A percentile compares a stretch with the other conserved stretches of the same genome.
Evolutionary conservation across 2,797 vertebrate species (phyloP).

Genomic region (Thamnophis elegans): DNA sequence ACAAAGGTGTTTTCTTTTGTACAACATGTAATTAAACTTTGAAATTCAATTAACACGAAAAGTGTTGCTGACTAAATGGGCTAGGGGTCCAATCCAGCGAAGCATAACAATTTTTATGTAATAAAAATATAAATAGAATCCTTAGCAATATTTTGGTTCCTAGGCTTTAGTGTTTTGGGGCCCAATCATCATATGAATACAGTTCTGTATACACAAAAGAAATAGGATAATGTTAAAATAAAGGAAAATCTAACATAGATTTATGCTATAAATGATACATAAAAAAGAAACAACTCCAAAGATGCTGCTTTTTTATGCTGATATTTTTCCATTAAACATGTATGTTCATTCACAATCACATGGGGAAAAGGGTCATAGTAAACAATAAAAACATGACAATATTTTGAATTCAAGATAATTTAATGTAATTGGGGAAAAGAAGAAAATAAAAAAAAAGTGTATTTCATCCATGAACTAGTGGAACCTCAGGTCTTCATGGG

Average conservation of each 20-base stretch:
- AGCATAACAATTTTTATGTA: neutral
- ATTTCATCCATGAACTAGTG: neutral
- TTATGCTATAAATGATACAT: neutral
- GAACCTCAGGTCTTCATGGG: neutral
- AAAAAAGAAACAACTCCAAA: neutral
- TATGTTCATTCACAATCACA: neutral
- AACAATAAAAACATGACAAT: neutral
- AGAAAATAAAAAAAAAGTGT: neutral
- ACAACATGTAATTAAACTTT: neutral
- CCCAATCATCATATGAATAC: neutral
- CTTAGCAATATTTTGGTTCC: neutral
- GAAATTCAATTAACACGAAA: neutral
- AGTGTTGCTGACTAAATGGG: neutral
- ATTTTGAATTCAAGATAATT: neutral
- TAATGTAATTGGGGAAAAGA: neutral
- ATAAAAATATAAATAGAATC: neutral
- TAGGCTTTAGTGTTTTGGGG: neutral
- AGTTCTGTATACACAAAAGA: neutral
- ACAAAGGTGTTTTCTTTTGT: neutral
- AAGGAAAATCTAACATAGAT: neutral
- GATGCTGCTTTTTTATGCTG: neutral
- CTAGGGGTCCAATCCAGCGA: neutral
- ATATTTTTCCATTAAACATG: neutral
- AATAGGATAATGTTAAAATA: neutral
- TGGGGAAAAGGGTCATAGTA: neutral